Conservation (phyloP, 1,140 invertebrate genomes). For the Hyles euphorbiae region DNA sequence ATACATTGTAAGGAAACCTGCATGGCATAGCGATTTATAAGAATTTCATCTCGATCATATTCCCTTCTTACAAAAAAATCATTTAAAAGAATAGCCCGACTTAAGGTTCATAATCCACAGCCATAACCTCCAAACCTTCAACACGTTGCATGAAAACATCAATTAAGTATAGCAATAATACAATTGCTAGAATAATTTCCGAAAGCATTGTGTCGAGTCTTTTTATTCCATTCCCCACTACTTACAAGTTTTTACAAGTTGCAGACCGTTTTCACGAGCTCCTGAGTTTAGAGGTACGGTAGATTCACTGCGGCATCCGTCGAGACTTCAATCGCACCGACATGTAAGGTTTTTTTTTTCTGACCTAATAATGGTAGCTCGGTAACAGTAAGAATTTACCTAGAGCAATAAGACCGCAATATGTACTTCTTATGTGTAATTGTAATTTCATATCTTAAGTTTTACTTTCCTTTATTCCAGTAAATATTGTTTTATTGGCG, state of each 20-base stretch:
- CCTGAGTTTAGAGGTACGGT: conserved; percentile 16
- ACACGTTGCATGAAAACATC: no score
- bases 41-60: no score
- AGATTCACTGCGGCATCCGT: conserved; percentile 11
- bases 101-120: no score
- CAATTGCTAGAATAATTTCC: background rate
- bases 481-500: background rate
- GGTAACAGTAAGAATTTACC: no score
- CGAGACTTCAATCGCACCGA: conserved; percentile 14
- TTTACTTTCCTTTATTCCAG: background rate
- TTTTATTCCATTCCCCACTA: conserved; percentile 25
- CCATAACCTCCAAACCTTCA: no score
- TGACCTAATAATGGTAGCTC: background rate
- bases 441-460: background rate
- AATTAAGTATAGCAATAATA: no score
- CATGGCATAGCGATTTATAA: no score
- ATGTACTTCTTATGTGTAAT: no score
- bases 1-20: no score
- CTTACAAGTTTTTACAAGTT: conserved; percentile 31
- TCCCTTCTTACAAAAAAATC: no score
- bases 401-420: no score
- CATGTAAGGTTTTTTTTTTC: conserved; percentile 6
- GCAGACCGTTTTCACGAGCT: conserved; percentile 19
- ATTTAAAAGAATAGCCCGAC: no score
- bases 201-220: conserved; percentile 4